These are phyloP conservation scores for Sylvicola cinctus DNA, from an alignment of 2,888 invertebrate species.

Conservation along the genomic window DNA sequence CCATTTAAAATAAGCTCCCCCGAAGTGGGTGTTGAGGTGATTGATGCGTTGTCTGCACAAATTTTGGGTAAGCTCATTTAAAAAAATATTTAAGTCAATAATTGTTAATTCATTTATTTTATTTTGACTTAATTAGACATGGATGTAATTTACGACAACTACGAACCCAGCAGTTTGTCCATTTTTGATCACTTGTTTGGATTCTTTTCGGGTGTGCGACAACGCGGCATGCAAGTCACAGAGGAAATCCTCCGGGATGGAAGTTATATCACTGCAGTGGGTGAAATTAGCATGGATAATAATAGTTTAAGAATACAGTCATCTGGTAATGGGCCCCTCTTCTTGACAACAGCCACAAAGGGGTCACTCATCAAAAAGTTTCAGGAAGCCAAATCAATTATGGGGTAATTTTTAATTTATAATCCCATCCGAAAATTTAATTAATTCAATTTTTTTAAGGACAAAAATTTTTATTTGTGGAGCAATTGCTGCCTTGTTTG, in stretches of 20 bases:
- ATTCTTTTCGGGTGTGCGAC: constrained; percentile 63
- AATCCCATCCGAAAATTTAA: not conserved
- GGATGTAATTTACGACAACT: constrained; percentile 65
- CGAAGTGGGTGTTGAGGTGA: constrained; percentile 42
- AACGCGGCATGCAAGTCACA: constrained; percentile 67
- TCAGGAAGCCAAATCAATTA: constrained; percentile 45
- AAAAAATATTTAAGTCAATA: not conserved
- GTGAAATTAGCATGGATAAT: constrained; percentile 49
- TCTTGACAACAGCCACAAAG: constrained; percentile 60
- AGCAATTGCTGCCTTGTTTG: constrained; percentile 30
- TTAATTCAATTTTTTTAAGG: constrained; percentile 17
- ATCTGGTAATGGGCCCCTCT: constrained; percentile 50
- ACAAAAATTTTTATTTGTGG: constrained; percentile 33
- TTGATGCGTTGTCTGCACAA: constrained; percentile 54
- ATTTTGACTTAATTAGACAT: constrained; percentile 33
- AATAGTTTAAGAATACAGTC: constrained; percentile 49
- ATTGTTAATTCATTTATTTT: not conserved
- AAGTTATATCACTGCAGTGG: constrained; percentile 58
- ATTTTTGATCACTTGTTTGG: constrained; percentile 68
- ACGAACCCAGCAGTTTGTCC: constrained; percentile 54
- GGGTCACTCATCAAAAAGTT: constrained; percentile 51
- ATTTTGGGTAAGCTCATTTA: constrained; percentile 29
- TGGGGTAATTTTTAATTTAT: constrained; percentile 28
- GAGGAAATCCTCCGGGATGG: constrained; percentile 73
- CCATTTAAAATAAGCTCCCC: constrained; percentile 53